phyloP scores from a whole-genome alignment of 92 coral and sea anemone species.

The Siderastrea siderea region DNA sequence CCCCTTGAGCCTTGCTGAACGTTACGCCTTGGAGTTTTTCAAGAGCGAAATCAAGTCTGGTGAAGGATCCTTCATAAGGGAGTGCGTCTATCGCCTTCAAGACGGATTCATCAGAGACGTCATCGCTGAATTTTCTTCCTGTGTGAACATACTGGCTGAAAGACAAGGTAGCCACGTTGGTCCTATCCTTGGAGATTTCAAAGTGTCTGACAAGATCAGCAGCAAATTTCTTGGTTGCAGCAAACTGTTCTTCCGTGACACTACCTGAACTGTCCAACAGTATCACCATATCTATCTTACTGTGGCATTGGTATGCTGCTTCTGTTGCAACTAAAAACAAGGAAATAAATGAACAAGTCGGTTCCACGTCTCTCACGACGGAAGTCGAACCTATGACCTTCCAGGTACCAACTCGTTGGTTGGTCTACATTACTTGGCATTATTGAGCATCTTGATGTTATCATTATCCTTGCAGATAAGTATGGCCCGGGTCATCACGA shows the following conservation, averaged over 20 bases:
- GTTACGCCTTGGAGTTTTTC: neutral
- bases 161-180: slow-evolving; percentile 24
- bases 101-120: neutral
- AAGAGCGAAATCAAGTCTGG: slow-evolving; percentile 28
- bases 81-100: slow-evolving; percentile 7
- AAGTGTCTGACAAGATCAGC: slow-evolving; percentile 23
- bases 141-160: slow-evolving; percentile 37
- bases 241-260: slow-evolving; percentile 18
- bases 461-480: too few relatives aligned
- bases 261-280: slow-evolving; percentile 38
- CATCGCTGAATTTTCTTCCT: neutral
- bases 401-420: too few relatives aligned
- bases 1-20: neutral
- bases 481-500: too few relatives aligned
- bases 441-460: too few relatives aligned
- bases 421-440: too few relatives aligned
- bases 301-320: slow-evolving; percentile 25
- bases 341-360: too few relatives aligned
- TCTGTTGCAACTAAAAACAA: neutral
- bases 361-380: too few relatives aligned
- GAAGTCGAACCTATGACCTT: too few relatives aligned
- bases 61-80: slow-evolving; percentile 1
- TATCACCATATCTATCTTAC: slow-evolving; percentile 21
- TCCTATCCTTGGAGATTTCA: slow-evolving; percentile 31
- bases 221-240: slow-evolving; percentile 8